Conservation (phyloP, 30 jellyfish, hydroid and myxozoan species). For the Hydractinia echinata region DNA sequence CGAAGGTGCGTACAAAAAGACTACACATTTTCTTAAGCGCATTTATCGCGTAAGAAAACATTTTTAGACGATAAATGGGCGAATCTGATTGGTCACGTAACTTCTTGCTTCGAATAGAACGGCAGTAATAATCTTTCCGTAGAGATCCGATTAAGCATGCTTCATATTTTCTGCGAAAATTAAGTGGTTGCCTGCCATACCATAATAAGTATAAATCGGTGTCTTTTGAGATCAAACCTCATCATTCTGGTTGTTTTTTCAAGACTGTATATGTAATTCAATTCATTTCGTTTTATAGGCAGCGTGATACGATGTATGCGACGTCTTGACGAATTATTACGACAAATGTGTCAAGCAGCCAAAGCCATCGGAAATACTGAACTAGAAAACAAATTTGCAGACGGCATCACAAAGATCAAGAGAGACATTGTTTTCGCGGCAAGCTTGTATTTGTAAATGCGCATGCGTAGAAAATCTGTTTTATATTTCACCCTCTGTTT, state of each 20-base stretch:
- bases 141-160: too few species aligned
- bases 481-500: too few species aligned
- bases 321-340: conserved; percentile 91
- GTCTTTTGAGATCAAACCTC: too few species aligned
- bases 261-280: background rate
- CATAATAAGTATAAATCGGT: too few species aligned
- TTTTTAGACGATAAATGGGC: too few species aligned
- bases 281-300: conserved; percentile 39
- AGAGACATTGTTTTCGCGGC: conserved; percentile 98
- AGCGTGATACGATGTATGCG: conserved; percentile 98
- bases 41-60: background rate
- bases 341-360: conserved; percentile 98
- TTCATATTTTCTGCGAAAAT: too few species aligned
- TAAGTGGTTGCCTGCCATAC: too few species aligned
- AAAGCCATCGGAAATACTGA: conserved; percentile 98
- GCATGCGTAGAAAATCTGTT: background rate
- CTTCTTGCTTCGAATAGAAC: too few species aligned
- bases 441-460: conserved; percentile 77
- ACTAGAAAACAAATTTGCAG: conserved; percentile 96
- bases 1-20: conserved; percentile 66
- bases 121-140: too few species aligned
- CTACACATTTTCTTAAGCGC: background rate
- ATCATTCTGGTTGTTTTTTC: background rate
- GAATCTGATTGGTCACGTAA: too few species aligned
- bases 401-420: conserved; percentile 87